Evolutionary conservation across 2,888 invertebrate genomes (phyloP).

Genomic region (Asteroscopus sphinx): DNA sequence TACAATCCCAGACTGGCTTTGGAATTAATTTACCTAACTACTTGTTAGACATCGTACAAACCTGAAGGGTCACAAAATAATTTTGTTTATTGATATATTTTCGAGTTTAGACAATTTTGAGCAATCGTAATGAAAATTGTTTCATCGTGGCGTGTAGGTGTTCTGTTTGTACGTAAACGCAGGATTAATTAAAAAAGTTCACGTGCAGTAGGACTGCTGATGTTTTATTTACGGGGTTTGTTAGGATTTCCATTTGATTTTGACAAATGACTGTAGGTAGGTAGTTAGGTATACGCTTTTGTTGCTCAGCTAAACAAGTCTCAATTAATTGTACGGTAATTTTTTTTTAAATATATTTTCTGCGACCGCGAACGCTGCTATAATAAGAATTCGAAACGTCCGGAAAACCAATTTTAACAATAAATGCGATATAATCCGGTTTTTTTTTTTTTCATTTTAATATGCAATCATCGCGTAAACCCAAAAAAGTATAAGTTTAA

Average conservation of each 20-base stretch:
- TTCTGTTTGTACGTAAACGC: slow-evolving; percentile 36
- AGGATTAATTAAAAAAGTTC: slow-evolving; percentile 53
- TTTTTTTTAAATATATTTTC: no score
- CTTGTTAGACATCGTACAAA: slow-evolving; percentile 3
- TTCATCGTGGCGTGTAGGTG: slow-evolving; percentile 40
- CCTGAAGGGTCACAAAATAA: slow-evolving; percentile 4
- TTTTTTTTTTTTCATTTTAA: no score
- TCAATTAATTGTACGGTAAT: slow-evolving; percentile 26
- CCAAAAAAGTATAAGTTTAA: no score
- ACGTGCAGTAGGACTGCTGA: slow-evolving; percentile 41
- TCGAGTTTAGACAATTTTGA: slow-evolving; percentile 25
- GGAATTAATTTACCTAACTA: slow-evolving; percentile 26
- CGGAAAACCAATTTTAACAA: no score
- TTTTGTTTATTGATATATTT: slow-evolving; percentile 33
- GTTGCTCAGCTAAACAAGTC: slow-evolving; percentile 23
- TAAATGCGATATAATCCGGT: no score
- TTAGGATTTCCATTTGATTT: slow-evolving; percentile 48
- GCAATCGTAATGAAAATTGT: slow-evolving; percentile 50
- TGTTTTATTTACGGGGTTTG: slow-evolving; percentile 46
- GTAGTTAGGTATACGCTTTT: slow-evolving; percentile 7
- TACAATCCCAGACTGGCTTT: slow-evolving; percentile 2
- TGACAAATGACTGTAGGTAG: slow-evolving; percentile 22
- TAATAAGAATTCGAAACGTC: no score
- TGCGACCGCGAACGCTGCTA: no score
- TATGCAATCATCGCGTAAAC: no score